Evolutionary conservation across 2,888 invertebrate genomes (phyloP).

Genomic region (Aricia artaxerxes): DNA sequence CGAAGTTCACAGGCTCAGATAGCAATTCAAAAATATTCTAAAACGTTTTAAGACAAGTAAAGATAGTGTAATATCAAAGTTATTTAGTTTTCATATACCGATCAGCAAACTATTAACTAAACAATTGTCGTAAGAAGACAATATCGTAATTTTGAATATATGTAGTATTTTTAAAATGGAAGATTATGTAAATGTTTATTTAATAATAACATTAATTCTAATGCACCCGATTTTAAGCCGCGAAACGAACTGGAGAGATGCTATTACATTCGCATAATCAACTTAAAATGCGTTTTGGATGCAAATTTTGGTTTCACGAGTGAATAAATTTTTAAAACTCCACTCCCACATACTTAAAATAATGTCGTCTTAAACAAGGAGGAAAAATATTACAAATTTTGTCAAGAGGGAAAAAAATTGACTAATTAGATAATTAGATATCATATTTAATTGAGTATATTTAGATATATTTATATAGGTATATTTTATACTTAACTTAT

Average conservation of each 20-base stretch:
- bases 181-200: slow-evolving; percentile 7
- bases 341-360: slow-evolving; percentile 41
- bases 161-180: background rate
- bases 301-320: slow-evolving; percentile 58
- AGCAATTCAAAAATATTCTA: no score
- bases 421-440: no score
- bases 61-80: background rate
- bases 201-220: slow-evolving; percentile 45
- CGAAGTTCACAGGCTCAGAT: no score
- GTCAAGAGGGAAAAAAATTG: background rate
- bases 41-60: no score
- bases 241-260: slow-evolving; percentile 53
- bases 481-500: no score
- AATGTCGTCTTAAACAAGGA: background rate
- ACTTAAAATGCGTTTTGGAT: slow-evolving; percentile 60
- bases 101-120: background rate
- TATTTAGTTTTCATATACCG: background rate
- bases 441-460: background rate
- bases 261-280: slow-evolving; percentile 71
- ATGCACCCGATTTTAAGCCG: slow-evolving; percentile 54
- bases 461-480: no score
- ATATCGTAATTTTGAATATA: no score
- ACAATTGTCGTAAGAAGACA: background rate
- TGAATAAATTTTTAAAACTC: slow-evolving; percentile 55
- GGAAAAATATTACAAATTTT: background rate